phyloP scores from a whole-genome alignment of 35 echinoderm and acorn worm genomes.

The Holothuria glaberrima region DNA sequence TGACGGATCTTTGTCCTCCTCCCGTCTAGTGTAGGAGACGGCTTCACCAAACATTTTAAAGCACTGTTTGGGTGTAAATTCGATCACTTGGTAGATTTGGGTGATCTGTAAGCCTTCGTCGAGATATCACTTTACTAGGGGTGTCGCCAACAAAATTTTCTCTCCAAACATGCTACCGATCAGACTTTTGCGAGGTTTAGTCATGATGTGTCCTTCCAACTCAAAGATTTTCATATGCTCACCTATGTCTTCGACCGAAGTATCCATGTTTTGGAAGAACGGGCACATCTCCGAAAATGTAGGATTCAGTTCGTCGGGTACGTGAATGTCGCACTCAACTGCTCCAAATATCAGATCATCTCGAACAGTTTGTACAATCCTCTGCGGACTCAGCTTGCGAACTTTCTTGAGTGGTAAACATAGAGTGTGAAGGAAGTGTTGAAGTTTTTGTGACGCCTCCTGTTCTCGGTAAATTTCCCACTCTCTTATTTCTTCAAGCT shows the following conservation, averaged over 20 bases:
- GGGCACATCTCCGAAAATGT: too few species aligned
- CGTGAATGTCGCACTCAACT: too few species aligned
- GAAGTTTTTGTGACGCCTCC: constrained; percentile 3
- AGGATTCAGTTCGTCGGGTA: too few species aligned
- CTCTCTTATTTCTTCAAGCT: constrained; percentile 42
- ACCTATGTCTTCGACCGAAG: too few species aligned
- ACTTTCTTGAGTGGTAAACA: not conserved
- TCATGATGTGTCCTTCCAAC: not conserved
- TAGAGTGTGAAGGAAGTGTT: too few species aligned
- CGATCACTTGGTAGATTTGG: constrained; percentile 43
- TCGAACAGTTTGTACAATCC: too few species aligned
- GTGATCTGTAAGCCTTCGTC: constrained; percentile 10
- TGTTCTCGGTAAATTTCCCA: constrained; percentile 3
- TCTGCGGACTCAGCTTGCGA: not conserved
- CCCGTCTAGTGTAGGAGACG: constrained; percentile 28
- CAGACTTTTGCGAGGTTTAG: not conserved
- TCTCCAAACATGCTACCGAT: constrained; percentile 36
- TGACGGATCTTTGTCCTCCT: constrained; percentile 15
- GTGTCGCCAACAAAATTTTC: constrained; percentile 40
- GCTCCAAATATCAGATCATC: too few species aligned
- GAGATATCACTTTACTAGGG: constrained; percentile 35
- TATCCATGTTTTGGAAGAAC: too few species aligned
- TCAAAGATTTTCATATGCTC: too few species aligned
- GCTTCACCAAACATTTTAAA: constrained; percentile 55
- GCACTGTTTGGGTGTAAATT: constrained; percentile 38